phyloP scores from a whole-genome alignment of 2,797 vertebrate genomes.

The Pseudopleuronectes americanus region DNA sequence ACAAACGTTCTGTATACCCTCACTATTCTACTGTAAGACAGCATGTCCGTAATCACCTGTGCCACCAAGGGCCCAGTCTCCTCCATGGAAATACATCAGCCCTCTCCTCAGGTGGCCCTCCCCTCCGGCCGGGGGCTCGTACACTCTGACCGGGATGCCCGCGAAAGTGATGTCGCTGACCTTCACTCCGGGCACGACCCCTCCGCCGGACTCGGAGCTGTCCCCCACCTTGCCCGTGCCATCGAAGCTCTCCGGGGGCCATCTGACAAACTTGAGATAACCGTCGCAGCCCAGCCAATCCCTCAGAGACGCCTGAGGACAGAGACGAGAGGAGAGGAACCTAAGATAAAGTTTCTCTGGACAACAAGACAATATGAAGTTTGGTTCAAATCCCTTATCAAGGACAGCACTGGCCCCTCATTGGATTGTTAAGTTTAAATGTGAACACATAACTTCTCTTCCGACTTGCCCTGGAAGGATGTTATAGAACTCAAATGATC shows the following conservation, averaged over 20 bases:
- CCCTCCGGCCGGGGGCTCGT: constrained; percentile 81
- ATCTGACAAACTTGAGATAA: constrained; percentile 80
- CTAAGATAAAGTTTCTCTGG: background rate
- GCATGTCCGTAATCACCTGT: constrained; percentile 83
- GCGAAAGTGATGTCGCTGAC: constrained; percentile 88
- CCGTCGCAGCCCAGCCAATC: constrained; percentile 86
- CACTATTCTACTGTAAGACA: background rate
- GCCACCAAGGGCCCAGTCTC: constrained; percentile 92
- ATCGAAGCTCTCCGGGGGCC: constrained; percentile 71
- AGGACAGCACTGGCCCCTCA: no score
- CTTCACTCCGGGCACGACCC: constrained; percentile 73
- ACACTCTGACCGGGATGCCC: constrained; percentile 90
- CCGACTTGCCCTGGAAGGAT: no score
- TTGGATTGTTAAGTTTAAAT: no score
- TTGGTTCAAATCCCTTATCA: no score
- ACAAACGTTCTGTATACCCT: no score
- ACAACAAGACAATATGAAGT: background rate
- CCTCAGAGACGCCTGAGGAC: constrained; percentile 82
- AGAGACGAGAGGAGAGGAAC: background rate
- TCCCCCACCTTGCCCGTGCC: constrained; percentile 50
- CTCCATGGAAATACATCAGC: constrained; percentile 91
- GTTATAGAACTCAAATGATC: no score
- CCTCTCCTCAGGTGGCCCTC: constrained; percentile 85
- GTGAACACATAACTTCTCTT: no score
- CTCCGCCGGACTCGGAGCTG: constrained; percentile 54